Evolutionary conservation across 2,888 invertebrate species (phyloP), one percentile per base, ranked within the genome.

Genomic region (Autographa pulchrina): DNA sequence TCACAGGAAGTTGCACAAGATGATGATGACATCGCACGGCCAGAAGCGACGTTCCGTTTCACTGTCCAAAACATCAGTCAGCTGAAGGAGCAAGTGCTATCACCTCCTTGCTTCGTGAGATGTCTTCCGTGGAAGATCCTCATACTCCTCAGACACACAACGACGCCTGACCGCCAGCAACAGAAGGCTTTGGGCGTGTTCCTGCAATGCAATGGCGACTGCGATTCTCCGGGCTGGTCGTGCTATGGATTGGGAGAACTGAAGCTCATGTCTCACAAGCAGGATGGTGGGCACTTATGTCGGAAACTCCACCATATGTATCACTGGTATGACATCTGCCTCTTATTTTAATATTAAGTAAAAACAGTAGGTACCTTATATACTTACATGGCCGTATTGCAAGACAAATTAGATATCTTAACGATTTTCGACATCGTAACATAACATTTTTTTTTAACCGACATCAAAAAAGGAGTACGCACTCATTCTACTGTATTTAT

Each of bases 41-140:
- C 99, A 16, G 99, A 99, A 93, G 99, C 99, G n/a, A 98, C 98
- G 4, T 99, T 99, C 92, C 96, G 97, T 60, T 99, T 97, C 90
- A 97, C 97, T 58, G 98, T 99, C 13, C 97, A 97, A 78, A 98
- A 98, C 92, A 97, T 99, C 85, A 98, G 98, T 84, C 98, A 98
- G 89, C 96, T 99, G 80, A 98, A 98, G 96, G 96, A 97, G 83
- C 97, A 97, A 77, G 97, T 97, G 54, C 96, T 99, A 16, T 99
- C 99, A 16, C 98, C 98, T 6, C 97, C 99, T 0, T 98, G 98
- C 87, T 98, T 97, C 94, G 99, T 99, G 7, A 97, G 99, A 69
- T 99, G 99, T 95, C 96, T 99, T 85, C 99, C 99, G 68, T 99
- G 99, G 99, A 99, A 98, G 94, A 99, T 99, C 80, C 98, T 99